Evolutionary conservation across 2,888 invertebrate species (phyloP).

Genomic region (Plagodis pulveraria): DNA sequence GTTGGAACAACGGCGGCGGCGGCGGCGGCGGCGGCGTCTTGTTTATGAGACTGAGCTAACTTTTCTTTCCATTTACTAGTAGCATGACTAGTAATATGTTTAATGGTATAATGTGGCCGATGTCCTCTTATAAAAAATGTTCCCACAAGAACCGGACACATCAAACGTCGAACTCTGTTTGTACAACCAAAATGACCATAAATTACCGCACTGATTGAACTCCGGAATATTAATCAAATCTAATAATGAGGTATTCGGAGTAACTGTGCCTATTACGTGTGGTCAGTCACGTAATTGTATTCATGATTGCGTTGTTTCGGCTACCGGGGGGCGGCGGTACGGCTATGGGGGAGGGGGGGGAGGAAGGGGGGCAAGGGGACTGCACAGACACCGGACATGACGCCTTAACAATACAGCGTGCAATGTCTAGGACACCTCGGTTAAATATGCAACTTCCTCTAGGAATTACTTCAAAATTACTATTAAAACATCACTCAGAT

Average conservation of each 20-base stretch:
- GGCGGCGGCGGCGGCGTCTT: neutral
- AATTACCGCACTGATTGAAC: constrained; percentile 29
- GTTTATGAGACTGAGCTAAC: neutral
- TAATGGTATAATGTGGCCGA: neutral
- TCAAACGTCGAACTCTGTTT: constrained; percentile 18
- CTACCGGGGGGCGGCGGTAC: constrained; percentile 42
- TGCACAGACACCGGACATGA: neutral
- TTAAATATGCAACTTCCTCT: too few relatives aligned
- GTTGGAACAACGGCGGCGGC: neutral
- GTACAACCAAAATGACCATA: constrained; percentile 28
- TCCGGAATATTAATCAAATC: constrained; percentile 36
- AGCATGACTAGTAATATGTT: neutral
- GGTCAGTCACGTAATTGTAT: constrained; percentile 25
- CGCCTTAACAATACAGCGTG: too few relatives aligned
- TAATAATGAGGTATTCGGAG: constrained; percentile 36
- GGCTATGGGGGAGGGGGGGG: constrained; percentile 12
- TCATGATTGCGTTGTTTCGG: constrained; percentile 29
- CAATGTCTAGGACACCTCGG: too few relatives aligned
- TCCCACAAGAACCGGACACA: constrained; percentile 32
- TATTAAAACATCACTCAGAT: too few relatives aligned
- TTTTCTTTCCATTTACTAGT: neutral
- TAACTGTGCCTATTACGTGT: constrained; percentile 28
- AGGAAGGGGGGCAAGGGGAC: neutral
- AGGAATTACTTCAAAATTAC: too few relatives aligned
- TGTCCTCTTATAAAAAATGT: constrained; percentile 4